Conservation (phyloP, 2,888 invertebrate genomes). For the Antheraea yamamai region DNA sequence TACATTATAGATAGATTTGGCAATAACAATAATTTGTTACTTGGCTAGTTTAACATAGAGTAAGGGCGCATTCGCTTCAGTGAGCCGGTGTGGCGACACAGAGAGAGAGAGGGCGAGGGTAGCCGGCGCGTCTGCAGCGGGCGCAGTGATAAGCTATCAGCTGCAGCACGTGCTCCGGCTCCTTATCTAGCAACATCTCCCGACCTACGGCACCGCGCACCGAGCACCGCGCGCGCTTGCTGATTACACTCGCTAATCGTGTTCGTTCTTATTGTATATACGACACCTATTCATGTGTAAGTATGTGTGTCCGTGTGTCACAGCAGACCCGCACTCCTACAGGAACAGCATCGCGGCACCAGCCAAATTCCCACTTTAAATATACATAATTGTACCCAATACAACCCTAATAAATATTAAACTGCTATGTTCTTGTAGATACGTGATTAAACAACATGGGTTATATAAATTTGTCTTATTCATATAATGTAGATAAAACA, state of each 20-base stretch:
- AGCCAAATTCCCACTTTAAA: no score
- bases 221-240: constrained; percentile 15
- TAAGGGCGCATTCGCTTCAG: not conserved
- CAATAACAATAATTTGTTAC: no score
- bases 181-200: constrained; percentile 48
- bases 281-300: not conserved
- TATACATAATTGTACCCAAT: no score
- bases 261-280: not conserved
- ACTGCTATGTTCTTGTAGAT: no score
- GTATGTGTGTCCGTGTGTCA: not conserved
- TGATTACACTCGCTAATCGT: constrained; percentile 13
- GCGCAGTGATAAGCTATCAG: constrained; percentile 46
- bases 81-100: constrained; percentile 33
- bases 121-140: constrained; percentile 25
- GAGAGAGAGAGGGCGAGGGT: constrained; percentile 28
- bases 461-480: not conserved
- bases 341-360: no score
- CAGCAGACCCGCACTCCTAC: not conserved
- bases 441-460: no score
- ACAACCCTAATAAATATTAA: no score
- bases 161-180: constrained; percentile 40
- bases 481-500: not conserved
- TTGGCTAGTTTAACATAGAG: not conserved
- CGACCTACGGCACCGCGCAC: constrained; percentile 44
- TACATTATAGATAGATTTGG: no score